Evolutionary conservation across 37 sponge, comb jelly and placozoan genomes (phyloP).

Genomic region (Beroe ovata): DNA sequence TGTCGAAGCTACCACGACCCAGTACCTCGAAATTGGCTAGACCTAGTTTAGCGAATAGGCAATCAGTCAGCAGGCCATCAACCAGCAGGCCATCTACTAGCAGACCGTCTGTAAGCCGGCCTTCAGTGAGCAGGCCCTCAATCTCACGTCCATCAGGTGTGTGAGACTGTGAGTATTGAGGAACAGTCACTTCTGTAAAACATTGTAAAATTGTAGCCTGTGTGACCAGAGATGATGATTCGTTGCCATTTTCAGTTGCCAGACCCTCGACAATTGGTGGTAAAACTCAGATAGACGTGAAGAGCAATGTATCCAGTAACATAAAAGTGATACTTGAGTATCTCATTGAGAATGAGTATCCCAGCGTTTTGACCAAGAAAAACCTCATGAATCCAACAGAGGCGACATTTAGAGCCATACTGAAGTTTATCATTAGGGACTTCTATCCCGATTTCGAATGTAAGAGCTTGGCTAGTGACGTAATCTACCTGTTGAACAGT

Average conservation of each 20-base stretch:
- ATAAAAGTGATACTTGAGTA: slow-evolving; percentile 29
- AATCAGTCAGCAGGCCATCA: background rate
- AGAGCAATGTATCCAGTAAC: slow-evolving; percentile 6
- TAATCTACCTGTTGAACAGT: background rate
- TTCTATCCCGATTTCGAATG: slow-evolving; percentile 5
- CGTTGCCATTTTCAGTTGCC: background rate
- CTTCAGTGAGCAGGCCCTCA: slow-evolving; percentile 3
- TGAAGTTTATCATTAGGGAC: background rate
- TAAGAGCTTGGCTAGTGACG: background rate
- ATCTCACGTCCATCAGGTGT: slow-evolving; percentile 19
- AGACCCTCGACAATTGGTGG: slow-evolving; percentile 20
- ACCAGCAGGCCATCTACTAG: background rate
- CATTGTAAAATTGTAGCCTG: too few species aligned
- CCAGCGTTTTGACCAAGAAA: slow-evolving; percentile 25
- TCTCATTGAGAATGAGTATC: slow-evolving; percentile 34
- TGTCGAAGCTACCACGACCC: slow-evolving; percentile 50
- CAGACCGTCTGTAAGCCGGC: slow-evolving; percentile 7
- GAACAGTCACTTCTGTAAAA: too few species aligned
- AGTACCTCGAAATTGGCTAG: background rate
- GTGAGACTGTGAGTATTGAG: too few species aligned
- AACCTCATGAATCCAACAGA: slow-evolving; percentile 53
- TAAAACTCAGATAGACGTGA: background rate
- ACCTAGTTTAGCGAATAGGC: background rate
- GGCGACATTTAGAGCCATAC: slow-evolving; percentile 48
- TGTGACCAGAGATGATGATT: too few species aligned